These are phyloP conservation scores for Albula glossodonta DNA, from an alignment of 2,113 vertebrate species.

Conservation along the genomic window DNA sequence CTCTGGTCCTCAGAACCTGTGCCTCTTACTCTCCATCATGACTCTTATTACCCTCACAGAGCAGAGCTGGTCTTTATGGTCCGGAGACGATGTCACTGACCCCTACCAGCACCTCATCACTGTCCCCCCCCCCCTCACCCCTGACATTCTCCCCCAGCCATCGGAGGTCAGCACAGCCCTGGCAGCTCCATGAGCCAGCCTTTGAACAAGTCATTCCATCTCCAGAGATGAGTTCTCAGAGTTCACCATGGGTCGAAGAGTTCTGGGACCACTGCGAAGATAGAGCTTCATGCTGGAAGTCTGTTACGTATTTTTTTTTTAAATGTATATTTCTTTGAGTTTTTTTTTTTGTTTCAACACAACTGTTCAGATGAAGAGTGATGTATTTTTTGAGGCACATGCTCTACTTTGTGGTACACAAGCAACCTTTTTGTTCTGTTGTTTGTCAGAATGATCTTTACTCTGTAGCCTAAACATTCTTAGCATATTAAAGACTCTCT, in stretches of 20 bases:
- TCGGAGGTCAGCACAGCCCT: conserved; percentile 35
- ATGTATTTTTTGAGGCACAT: too few relatives aligned
- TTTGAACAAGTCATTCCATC: conserved; percentile 6
- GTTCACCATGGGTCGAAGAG: background rate
- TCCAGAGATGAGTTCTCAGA: background rate
- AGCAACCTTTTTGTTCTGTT: too few relatives aligned
- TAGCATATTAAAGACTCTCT: background rate
- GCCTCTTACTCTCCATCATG: conserved; percentile 9
- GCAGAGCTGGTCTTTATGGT: conserved; percentile 25
- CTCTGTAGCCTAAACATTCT: too few relatives aligned
- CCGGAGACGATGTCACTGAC: conserved; percentile 49
- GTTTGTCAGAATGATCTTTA: too few relatives aligned
- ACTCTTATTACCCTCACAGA: conserved; percentile 41
- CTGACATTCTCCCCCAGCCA: conserved; percentile 61
- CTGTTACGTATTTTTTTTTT: background rate
- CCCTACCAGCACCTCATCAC: conserved; percentile 52
- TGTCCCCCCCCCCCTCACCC: conserved; percentile 46
- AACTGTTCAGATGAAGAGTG: too few relatives aligned
- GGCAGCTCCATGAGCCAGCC: conserved; percentile 27
- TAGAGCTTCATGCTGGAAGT: background rate
- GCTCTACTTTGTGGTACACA: too few relatives aligned
- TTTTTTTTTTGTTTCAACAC: background rate
- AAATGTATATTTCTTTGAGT: background rate
- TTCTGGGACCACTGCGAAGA: background rate
- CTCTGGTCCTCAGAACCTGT: conserved; percentile 16